phyloP scores from a whole-genome alignment of 2,797 vertebrate species.

The Allobates femoralis region DNA sequence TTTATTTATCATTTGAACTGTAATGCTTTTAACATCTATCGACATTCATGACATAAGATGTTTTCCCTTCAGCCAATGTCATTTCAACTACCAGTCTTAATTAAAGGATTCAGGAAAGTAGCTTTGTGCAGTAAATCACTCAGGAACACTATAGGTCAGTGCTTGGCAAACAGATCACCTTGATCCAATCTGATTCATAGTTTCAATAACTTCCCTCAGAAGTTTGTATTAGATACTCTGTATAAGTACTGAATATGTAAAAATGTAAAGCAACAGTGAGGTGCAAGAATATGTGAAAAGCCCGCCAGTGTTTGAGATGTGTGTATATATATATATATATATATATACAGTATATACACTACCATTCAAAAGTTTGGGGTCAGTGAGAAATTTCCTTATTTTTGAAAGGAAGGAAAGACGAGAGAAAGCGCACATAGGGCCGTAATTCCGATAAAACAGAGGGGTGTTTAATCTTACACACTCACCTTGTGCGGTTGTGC shows the following conservation, averaged over 20 bases:
- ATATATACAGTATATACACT: too few species aligned
- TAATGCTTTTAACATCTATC: background rate
- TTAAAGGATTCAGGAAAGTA: background rate
- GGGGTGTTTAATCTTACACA: too few species aligned
- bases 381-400: too few species aligned
- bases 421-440: too few species aligned
- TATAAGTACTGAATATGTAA: background rate
- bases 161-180: background rate
- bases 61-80: background rate
- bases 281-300: too few species aligned
- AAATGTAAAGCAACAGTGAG: too few species aligned
- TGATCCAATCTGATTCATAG: background rate
- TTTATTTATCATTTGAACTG: background rate
- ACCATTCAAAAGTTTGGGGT: too few species aligned
- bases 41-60: background rate
- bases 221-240: background rate
- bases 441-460: too few species aligned
- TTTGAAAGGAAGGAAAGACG: too few species aligned
- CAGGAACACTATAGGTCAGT: background rate
- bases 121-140: background rate
- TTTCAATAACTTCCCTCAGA: background rate
- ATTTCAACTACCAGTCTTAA: background rate
- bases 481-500: too few species aligned
- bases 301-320: too few species aligned
- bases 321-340: too few species aligned